phyloP scores from a whole-genome alignment of 2,797 vertebrate genomes.

The Macroramphosus scolopax region DNA sequence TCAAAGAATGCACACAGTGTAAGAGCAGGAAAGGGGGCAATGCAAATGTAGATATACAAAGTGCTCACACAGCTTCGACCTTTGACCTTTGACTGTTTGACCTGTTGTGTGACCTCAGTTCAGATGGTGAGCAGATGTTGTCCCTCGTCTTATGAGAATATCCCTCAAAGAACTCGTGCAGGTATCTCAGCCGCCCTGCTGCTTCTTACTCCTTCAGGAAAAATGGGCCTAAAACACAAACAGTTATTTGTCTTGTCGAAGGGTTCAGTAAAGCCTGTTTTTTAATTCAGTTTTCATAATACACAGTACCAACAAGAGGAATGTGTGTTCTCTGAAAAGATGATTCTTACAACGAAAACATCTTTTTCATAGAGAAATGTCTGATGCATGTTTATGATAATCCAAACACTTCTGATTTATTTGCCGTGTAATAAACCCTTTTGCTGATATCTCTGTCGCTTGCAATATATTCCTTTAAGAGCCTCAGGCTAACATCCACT shows the following conservation, averaged over 20 bases:
- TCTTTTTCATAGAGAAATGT: too few species aligned
- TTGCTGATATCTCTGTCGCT: too few species aligned
- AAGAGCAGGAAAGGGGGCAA: too few species aligned
- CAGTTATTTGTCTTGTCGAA: too few species aligned
- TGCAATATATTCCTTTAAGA: neutral
- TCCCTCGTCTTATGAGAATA: constrained; percentile 20
- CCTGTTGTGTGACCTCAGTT: constrained; percentile 5
- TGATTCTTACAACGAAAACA: neutral
- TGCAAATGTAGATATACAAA: too few species aligned
- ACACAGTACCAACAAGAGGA: neutral
- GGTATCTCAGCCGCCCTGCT: too few species aligned
- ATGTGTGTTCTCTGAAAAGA: neutral
- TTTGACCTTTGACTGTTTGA: constrained; percentile 14
- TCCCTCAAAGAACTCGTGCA: neutral
- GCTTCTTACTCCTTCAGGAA: too few species aligned
- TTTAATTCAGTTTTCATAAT: neutral
- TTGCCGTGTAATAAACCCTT: too few species aligned
- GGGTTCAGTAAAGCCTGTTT: neutral
- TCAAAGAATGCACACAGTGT: neutral
- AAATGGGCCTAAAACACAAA: too few species aligned
- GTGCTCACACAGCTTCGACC: neutral
- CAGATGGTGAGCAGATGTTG: constrained; percentile 20
- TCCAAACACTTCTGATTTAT: too few species aligned
- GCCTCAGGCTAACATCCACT: too few species aligned
- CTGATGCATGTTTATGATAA: too few species aligned